phyloP scores from a whole-genome alignment of 2,888 invertebrate species.

The Leucophora obtusa region DNA sequence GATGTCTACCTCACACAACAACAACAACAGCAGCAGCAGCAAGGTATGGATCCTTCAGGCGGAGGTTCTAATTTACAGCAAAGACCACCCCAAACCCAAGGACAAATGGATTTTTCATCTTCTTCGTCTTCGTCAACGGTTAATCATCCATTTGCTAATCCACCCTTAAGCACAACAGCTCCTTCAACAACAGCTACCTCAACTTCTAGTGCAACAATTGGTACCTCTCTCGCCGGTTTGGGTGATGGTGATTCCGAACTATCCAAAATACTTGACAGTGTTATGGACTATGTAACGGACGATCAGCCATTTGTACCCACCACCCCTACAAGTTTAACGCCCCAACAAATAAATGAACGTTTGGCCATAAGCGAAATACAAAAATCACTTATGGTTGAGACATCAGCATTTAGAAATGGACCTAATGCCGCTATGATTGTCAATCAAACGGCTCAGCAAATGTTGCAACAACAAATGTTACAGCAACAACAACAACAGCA shows the following conservation, averaged over 20 bases:
- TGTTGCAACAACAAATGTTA: constrained; percentile 69
- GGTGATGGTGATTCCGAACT: constrained; percentile 83
- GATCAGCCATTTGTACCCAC: constrained; percentile 73
- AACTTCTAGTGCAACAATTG: constrained; percentile 66
- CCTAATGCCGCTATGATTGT: constrained; percentile 56
- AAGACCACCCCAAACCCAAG: constrained; percentile 61
- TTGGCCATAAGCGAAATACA: constrained; percentile 94
- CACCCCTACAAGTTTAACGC: constrained; percentile 70
- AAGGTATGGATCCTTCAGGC: constrained; percentile 60
- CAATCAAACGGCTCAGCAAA: constrained; percentile 64
- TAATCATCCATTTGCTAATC: constrained; percentile 65
- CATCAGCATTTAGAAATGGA: constrained; percentile 75
- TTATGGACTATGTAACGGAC: constrained; percentile 89
- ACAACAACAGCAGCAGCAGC: constrained; percentile 69
- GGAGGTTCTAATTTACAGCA: constrained; percentile 66
- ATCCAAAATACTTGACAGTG: constrained; percentile 91
- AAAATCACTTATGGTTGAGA: constrained; percentile 93
- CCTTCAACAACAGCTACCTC: constrained; percentile 74
- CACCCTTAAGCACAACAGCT: constrained; percentile 74
- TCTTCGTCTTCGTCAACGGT: constrained; percentile 64
- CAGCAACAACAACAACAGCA: constrained; percentile 70
- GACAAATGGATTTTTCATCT: constrained; percentile 61
- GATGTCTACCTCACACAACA: constrained; percentile 78
- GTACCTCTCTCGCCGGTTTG: constrained; percentile 55
- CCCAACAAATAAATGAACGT: constrained; percentile 82